These are phyloP conservation scores for Scarus forsteni DNA, from an alignment of 2,797 vertebrate species.

Conservation along the genomic window DNA sequence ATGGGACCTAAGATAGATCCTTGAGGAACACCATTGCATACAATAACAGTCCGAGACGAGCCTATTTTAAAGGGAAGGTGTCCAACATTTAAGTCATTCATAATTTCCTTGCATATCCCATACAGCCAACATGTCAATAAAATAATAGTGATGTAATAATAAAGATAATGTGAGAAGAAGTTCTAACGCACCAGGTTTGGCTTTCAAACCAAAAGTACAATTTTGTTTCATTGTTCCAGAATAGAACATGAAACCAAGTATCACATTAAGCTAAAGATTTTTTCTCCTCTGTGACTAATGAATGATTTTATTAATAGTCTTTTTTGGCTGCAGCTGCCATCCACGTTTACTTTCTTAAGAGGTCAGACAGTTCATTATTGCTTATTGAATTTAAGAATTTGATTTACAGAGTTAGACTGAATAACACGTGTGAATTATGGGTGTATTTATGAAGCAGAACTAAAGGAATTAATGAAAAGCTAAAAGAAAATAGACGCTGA, in stretches of 20 bases:
- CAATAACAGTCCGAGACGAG: too few relatives aligned
- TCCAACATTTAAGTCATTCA: too few relatives aligned
- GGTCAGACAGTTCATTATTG: neutral
- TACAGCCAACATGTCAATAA: too few relatives aligned
- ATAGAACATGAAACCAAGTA: neutral
- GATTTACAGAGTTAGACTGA: conserved; percentile 10
- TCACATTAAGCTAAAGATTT: neutral
- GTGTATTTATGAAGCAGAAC: conserved; percentile 18
- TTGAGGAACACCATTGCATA: too few relatives aligned
- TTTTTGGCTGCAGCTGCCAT: neutral
- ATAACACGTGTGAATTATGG: conserved; percentile 8
- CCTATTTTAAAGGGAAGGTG: too few relatives aligned
- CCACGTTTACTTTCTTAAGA: neutral
- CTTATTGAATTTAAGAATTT: neutral
- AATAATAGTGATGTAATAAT: too few relatives aligned
- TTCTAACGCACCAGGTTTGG: too few relatives aligned
- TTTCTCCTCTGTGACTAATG: neutral
- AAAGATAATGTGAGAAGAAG: too few relatives aligned
- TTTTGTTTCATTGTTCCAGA: neutral
- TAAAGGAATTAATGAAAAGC: conserved; percentile 16
- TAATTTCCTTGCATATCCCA: too few relatives aligned
- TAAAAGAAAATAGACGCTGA: conserved; percentile 24
- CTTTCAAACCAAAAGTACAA: too few relatives aligned
- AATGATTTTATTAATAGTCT: neutral
- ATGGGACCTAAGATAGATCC: too few relatives aligned